These are phyloP conservation scores for Passer montanus DNA, from an alignment of 2,113 vertebrate species.

Conservation along the genomic window DNA sequence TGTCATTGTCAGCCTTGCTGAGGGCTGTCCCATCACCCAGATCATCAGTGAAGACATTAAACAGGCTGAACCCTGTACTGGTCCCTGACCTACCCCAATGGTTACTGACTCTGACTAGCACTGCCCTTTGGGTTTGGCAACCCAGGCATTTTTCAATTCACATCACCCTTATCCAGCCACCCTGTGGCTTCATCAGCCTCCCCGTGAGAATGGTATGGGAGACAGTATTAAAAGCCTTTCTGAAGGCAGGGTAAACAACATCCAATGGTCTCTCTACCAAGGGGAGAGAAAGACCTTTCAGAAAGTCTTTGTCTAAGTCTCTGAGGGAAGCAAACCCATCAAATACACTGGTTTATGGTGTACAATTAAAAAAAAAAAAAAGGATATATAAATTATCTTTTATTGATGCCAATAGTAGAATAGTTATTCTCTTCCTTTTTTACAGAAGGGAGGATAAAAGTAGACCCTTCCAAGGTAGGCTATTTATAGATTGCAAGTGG, in stretches of 20 bases:
- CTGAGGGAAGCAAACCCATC: not conserved
- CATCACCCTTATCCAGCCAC: not conserved
- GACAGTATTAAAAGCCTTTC: not conserved
- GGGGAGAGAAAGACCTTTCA: not conserved
- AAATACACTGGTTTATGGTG: not conserved
- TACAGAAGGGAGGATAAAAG: not conserved
- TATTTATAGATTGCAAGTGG: not conserved
- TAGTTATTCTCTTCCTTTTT: not conserved
- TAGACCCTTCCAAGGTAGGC: not conserved
- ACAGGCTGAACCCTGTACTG: not conserved
- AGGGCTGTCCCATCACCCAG: not conserved
- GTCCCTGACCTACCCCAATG: not conserved
- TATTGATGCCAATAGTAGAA: not conserved
- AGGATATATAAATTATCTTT: not conserved
- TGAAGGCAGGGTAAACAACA: not conserved
- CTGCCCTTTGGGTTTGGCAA: not conserved
- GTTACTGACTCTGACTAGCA: not conserved
- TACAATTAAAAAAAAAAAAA: not conserved
- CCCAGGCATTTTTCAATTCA: not conserved
- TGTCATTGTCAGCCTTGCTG: not conserved
- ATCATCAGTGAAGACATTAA: not conserved
- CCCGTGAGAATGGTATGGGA: not conserved
- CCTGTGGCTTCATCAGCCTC: not conserved
- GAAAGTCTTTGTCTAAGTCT: not conserved
- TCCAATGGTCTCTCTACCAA: not conserved